Evolutionary conservation across 2,888 invertebrate genomes (phyloP).

Genomic region (Oeneis ivallda): DNA sequence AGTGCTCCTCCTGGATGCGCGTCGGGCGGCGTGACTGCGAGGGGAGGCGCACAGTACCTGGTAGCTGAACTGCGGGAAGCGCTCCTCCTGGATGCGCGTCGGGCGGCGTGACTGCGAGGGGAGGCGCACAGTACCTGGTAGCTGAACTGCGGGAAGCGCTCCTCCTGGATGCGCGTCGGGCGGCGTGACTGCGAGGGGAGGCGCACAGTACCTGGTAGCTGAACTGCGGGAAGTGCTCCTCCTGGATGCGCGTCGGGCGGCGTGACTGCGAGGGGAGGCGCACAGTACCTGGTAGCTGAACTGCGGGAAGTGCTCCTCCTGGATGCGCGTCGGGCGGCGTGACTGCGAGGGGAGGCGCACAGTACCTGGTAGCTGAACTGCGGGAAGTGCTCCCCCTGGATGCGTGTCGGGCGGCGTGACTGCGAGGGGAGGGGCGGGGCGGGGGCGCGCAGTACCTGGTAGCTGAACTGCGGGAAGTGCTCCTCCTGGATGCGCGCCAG

Average conservation of each 20-base stretch:
- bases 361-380: no score
- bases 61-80: no score
- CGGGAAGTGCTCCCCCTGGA: no score
- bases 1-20: slow-evolving; percentile 5
- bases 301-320: slow-evolving; percentile 9
- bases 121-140: slow-evolving; percentile 83
- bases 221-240: no score
- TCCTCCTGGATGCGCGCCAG: slow-evolving; percentile 86
- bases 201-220: no score
- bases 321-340: not conserved
- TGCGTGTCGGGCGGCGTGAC: no score
- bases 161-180: not conserved
- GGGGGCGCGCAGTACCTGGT: not conserved
- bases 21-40: not conserved
- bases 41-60: no score
- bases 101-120: no score
- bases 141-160: slow-evolving; percentile 6
- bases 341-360: not conserved
- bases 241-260: not conserved
- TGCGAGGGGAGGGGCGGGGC: no score
- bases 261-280: no score
- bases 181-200: not conserved
- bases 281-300: slow-evolving; percentile 3
- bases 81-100: not conserved
- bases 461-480: slow-evolving; percentile 60